These are phyloP conservation scores for Hyperoodon ampullatus DNA, from an alignment of 2,113 vertebrate species.

Conservation along the genomic window DNA sequence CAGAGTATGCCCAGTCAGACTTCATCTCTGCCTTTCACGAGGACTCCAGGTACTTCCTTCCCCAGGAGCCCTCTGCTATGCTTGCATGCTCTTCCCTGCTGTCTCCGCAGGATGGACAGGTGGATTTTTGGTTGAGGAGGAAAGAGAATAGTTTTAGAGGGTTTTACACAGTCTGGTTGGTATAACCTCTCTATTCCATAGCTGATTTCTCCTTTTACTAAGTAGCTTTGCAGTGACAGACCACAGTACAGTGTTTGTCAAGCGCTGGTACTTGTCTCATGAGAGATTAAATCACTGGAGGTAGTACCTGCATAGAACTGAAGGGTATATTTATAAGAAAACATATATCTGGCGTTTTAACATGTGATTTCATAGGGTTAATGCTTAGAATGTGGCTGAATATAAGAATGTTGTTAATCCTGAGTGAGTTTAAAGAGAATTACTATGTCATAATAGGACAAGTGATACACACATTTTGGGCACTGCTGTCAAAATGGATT, in stretches of 20 bases:
- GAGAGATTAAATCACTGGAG: background rate
- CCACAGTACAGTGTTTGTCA: background rate
- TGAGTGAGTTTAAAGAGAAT: background rate
- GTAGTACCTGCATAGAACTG: background rate
- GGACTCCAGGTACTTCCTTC: constrained; percentile 87
- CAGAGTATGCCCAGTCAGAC: constrained; percentile 94
- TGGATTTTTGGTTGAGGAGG: background rate
- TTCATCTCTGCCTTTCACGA: constrained; percentile 95
- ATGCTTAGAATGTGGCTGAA: background rate
- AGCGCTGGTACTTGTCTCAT: background rate
- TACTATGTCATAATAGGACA: background rate
- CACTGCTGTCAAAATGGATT: background rate
- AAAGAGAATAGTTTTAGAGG: background rate
- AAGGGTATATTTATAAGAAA: background rate
- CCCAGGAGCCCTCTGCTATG: background rate
- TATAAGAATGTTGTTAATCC: background rate
- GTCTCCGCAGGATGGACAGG: background rate
- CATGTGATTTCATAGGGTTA: background rate
- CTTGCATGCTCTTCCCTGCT: background rate
- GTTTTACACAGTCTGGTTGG: background rate
- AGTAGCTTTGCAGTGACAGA: background rate
- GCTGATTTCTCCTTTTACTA: background rate
- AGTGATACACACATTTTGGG: background rate
- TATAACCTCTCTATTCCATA: background rate
- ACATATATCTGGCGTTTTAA: background rate